These are phyloP conservation scores for Octopus sinensis DNA, from an alignment of 1,140 invertebrate species.

Conservation along the genomic window DNA sequence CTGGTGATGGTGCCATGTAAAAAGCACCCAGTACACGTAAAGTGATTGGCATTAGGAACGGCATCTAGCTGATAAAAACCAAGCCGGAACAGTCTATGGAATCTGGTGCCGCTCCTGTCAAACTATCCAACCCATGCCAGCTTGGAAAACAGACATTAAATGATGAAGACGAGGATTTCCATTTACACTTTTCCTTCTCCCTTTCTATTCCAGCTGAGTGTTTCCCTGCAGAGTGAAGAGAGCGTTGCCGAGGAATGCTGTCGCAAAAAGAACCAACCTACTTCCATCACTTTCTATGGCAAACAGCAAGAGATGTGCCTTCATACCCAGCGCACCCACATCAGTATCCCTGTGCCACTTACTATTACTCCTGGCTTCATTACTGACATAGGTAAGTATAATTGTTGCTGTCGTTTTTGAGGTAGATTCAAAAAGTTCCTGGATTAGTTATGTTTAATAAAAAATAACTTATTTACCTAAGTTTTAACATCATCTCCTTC, in stretches of 20 bases:
- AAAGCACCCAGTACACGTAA: too few relatives aligned
- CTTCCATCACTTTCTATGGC: conserved; percentile 67
- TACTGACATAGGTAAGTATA: conserved; percentile 71
- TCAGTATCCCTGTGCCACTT: conserved; percentile 88
- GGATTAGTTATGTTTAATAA: too few relatives aligned
- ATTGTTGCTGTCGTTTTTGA: background rate
- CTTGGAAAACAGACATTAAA: too few relatives aligned
- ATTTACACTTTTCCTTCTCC: background rate
- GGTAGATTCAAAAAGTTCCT: too few relatives aligned
- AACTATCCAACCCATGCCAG: too few relatives aligned
- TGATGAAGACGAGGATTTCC: background rate
- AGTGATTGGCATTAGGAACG: too few relatives aligned
- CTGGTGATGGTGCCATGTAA: too few relatives aligned
- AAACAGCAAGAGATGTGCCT: conserved; percentile 91
- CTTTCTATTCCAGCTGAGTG: conserved; percentile 62
- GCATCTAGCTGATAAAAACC: too few relatives aligned
- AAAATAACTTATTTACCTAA: too few relatives aligned
- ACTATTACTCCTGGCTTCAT: conserved; percentile 90
- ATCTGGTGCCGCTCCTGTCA: too few relatives aligned
- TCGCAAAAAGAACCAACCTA: conserved; percentile 59
- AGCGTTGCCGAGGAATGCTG: conserved; percentile 68
- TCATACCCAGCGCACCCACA: conserved; percentile 80
- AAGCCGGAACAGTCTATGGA: too few relatives aligned
- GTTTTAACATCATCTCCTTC: too few relatives aligned
- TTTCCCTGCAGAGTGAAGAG: conserved; percentile 90